Percentiles rank a stretch among this genome's conserved stretches.
These are phyloP conservation scores for Cynoglossus semilaevis DNA, from an alignment of 2,113 vertebrate species.

Conservation along the genomic window DNA sequence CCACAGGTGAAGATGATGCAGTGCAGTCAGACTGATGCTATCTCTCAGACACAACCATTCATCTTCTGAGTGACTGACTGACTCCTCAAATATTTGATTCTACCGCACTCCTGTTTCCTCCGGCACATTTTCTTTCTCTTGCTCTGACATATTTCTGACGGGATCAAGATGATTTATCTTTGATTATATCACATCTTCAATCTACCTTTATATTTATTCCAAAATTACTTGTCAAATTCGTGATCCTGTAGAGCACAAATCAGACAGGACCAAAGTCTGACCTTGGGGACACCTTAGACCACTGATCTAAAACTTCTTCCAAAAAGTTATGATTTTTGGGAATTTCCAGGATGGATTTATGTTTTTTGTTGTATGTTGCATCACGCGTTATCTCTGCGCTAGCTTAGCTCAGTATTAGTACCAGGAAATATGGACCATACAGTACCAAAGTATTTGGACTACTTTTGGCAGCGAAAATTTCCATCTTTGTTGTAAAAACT, in stretches of 20 bases:
- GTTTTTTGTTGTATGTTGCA: too few species aligned
- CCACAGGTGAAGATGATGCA: slow-evolving; percentile 40
- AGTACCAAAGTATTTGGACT: too few species aligned
- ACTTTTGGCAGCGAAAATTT: too few species aligned
- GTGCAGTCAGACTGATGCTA: slow-evolving; percentile 42
- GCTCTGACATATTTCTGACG: slow-evolving; percentile 48
- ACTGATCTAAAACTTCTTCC: too few species aligned
- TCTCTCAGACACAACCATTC: slow-evolving; percentile 45
- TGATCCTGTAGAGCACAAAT: slow-evolving; percentile 16
- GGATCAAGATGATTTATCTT: slow-evolving; percentile 67
- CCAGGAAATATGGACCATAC: too few species aligned
- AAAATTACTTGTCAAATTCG: slow-evolving; percentile 34
- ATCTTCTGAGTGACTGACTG: slow-evolving; percentile 49
- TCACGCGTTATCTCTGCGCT: too few species aligned
- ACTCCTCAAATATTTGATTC: slow-evolving; percentile 61
- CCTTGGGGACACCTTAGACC: too few species aligned
- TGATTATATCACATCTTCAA: slow-evolving; percentile 45
- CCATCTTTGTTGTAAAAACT: too few species aligned
- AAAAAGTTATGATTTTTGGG: too few species aligned
- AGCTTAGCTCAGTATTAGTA: too few species aligned
- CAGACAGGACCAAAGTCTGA: slow-evolving; percentile 3
- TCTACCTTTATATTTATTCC: slow-evolving; percentile 26
- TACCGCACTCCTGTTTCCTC: slow-evolving; percentile 46
- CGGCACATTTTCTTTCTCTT: slow-evolving; percentile 51
- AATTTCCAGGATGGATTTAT: too few species aligned